These are phyloP conservation scores for Sphyrna mokarran DNA, from an alignment of 2,113 vertebrate species.

Conservation along the genomic window DNA sequence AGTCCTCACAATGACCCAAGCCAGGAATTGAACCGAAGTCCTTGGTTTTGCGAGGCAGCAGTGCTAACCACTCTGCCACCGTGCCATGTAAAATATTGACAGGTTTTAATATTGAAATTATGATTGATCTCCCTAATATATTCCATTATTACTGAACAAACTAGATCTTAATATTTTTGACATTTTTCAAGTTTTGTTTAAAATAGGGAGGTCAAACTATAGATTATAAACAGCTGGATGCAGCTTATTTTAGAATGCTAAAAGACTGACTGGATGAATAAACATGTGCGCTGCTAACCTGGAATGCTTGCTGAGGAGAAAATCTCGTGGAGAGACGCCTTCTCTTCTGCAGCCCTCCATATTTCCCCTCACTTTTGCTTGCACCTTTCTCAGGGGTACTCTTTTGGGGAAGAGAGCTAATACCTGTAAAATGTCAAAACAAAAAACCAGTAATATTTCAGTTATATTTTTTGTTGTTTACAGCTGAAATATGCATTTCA, in stretches of 20 bases:
- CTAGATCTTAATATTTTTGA: background rate
- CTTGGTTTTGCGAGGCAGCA: too few species aligned
- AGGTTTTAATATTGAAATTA: background rate
- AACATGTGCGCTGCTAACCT: background rate
- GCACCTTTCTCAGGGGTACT: slow-evolving; percentile 11
- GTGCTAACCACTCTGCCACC: too few species aligned
- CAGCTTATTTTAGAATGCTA: too few species aligned
- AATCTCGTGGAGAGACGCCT: slow-evolving; percentile 11
- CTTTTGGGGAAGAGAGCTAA: slow-evolving; percentile 7
- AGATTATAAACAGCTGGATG: background rate
- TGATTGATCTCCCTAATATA: background rate
- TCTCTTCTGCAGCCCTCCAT: slow-evolving; percentile 9
- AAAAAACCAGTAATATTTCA: background rate
- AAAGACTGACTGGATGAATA: background rate
- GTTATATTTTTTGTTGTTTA: background rate
- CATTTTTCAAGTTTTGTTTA: background rate
- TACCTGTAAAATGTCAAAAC: background rate
- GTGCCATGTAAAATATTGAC: background rate
- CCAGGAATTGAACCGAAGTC: too few species aligned
- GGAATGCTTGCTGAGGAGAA: slow-evolving; percentile 25
- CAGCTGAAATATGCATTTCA: background rate
- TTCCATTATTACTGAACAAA: background rate
- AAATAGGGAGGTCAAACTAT: background rate
- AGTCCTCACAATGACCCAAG: too few species aligned
- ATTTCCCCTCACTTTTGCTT: slow-evolving; percentile 25